Base-by-base conservation (phyloP, 2,113 vertebrate species). In the Chelonoidis abingdonii region DNA sequence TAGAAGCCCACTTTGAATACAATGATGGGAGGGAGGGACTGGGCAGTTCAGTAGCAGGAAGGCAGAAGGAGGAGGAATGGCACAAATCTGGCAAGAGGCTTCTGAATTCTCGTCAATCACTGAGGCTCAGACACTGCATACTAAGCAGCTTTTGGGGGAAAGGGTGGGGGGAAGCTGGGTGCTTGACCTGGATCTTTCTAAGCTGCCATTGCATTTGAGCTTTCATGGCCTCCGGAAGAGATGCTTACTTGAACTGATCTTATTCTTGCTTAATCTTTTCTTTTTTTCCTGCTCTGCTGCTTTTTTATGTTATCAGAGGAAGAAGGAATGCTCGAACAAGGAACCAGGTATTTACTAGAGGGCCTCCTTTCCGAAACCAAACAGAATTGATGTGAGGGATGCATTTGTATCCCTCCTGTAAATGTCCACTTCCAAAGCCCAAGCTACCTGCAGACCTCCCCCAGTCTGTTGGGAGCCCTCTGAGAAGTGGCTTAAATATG, bases 281-380 rank as follows among this genome's bases (percentile, higher is more conserved):
- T 98, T 98, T 98, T 97, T 98, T 97, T 96, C 98, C 98, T 95
- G 96, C 98, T 98, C 98, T 98, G 98, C 99, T 98, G 98, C 99
- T 99, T 98, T 98, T 96, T 95, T 98, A 97, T 98, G 97, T 98
- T 98, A 98, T 99, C 99, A 99, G 99, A 99, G 99, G 99, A 99
- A 99, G 99, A 99, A 99, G 99, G 98, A 99, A 99, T 99, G 99
- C 99, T 89, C 99, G 99, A 97, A 98, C 99, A 76, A 99, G 99
- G 97, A 99, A 98, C 98, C 99, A 99, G 99, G 99, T 99, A 99
- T 98, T 99, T 98, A 97, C 98, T 97, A 94, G 95, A 95, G 98
- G 95, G 94, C 93, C 83, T 56, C 25, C 91, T 78, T n/a, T 1
- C 88, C 35, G 49, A 92, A 53, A 4, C 2, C 84, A 92, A 91